Evolutionary conservation across 1,140 invertebrate genomes (phyloP).

Genomic region (Caenorhabditis tropicalis): DNA sequence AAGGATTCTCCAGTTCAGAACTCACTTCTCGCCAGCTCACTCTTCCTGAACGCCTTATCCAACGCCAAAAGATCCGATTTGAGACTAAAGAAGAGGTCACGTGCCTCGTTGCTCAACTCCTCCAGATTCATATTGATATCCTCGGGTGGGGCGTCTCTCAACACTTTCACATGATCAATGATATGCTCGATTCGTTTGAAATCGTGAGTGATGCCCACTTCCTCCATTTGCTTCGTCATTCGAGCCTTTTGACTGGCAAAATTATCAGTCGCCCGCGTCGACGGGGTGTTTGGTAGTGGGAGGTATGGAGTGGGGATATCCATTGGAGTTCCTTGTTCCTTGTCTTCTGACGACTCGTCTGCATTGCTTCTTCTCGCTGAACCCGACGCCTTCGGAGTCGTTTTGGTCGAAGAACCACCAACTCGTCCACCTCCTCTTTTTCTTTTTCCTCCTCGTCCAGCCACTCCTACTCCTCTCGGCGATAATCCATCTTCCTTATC

Average conservation of each 20-base stretch:
- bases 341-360: too few species aligned
- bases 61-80: not conserved
- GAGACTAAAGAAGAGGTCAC: not conserved
- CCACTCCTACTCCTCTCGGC: too few species aligned
- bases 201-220: not conserved
- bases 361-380: not conserved
- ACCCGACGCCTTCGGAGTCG: not conserved
- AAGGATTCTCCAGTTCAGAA: not conserved
- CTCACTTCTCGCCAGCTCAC: not conserved
- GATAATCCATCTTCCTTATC: not conserved
- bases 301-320: too few species aligned
- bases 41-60: not conserved
- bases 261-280: not conserved
- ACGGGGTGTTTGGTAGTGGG: too few species aligned
- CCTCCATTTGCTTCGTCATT: not conserved
- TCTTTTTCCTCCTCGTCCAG: not conserved
- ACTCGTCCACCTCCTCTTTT: not conserved
- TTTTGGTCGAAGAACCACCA: too few species aligned
- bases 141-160: not conserved
- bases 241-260: not conserved
- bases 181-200: not conserved
- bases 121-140: not conserved
- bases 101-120: not conserved
- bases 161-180: not conserved
- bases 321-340: too few species aligned